These are phyloP conservation scores for Laterallus jamaicensis DNA, from an alignment of 2,113 vertebrate genomes.

Conservation along the genomic window DNA sequence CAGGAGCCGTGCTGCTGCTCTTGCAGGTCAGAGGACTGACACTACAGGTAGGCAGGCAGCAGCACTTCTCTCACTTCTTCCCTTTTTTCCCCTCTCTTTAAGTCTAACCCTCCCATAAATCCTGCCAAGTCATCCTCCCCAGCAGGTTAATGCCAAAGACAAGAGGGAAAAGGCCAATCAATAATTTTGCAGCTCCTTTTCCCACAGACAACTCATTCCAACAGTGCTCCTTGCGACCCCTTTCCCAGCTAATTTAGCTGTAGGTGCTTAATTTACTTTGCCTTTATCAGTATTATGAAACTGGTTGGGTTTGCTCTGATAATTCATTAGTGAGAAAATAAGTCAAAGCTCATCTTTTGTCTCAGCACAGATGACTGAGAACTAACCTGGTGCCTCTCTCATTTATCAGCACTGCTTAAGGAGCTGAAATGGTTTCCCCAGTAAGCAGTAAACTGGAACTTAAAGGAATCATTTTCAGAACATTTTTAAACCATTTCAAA, in stretches of 20 bases:
- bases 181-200: neutral
- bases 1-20: neutral
- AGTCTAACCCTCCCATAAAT: fast-evolving
- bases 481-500: neutral
- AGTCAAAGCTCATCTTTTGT: slow-evolving; percentile 1
- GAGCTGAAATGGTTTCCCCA: neutral
- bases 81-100: neutral
- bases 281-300: neutral
- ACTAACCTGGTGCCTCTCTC: neutral
- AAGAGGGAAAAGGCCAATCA: neutral
- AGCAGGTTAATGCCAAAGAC: neutral
- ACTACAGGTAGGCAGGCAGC: no score
- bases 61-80: fast-evolving
- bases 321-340: neutral
- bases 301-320: slow-evolving; percentile 7
- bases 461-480: neutral
- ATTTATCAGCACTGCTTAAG: neutral
- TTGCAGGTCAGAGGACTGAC: no score
- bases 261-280: neutral
- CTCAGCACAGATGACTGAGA: slow-evolving; percentile 2
- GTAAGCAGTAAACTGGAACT: neutral
- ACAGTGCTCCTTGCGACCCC: neutral
- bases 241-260: neutral
- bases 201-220: neutral
- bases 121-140: neutral